Evolutionary conservation across 2,797 vertebrate species (phyloP), one percentile per base, ranked within the genome.

Genomic region (Pipistrellus nathusii): DNA sequence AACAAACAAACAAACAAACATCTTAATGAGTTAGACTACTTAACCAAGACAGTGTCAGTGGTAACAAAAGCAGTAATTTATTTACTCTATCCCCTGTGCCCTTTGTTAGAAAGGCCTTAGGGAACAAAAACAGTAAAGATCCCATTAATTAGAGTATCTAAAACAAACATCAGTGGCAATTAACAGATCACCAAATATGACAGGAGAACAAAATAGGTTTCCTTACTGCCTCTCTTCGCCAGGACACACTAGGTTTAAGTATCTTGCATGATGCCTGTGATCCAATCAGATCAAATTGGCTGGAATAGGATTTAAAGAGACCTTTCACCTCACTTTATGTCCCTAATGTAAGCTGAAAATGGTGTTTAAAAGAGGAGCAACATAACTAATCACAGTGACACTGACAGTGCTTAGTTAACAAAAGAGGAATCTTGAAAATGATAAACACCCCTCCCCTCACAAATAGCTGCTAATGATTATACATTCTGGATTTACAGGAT

Each of bases 121-220:
- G 44, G 38, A 87, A 18, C 41, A 80, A 87, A 94, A 90, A 18
- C 10, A 92, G 46, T 72, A 5, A 95, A 62, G 51, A 91, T 85
- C 32, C 25, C 51, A 88, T 84, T 94, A 92, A 86, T 81, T 83
- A 91, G 38, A 93, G 14, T 77, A 85, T 73, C 38, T 93, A 90
- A 86, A 94, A 90, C 59, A 93, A 92, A 59, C 8, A 88, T 51
- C 59, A 88, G 25, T 48, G 68, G 76, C 25, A 90, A 96, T 93
- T 90, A 95, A 85, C 30, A 94, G 57, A 90, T 25, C 59, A 90
- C 55, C 81, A 72, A 90, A 92, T 57, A 80, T 0, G 32, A 73
- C 25, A 90, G 44, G 30, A 57, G 32, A 86, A 75, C 57, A 93
- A 91, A 95, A 83, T 76, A 23, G 30, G n/a, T 17, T 72, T 35